Conservation (phyloP, 2,888 invertebrate species). For the Cantharis lateralis region DNA sequence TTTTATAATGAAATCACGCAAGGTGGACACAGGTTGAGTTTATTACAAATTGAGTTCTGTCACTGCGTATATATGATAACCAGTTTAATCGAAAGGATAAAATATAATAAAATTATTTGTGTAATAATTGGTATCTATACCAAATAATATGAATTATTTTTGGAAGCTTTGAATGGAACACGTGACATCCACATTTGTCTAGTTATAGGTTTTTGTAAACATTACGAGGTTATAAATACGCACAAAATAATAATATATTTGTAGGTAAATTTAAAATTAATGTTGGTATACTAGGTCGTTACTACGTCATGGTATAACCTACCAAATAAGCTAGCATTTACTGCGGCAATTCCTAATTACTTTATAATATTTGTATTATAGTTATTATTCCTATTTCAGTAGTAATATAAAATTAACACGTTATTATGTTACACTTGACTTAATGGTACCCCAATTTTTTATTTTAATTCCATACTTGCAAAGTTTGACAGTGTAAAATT, state of each 20-base stretch:
- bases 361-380: constrained; percentile 1
- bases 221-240: background rate
- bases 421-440: background rate
- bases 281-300: background rate
- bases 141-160: background rate
- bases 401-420: background rate
- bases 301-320: background rate
- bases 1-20: background rate
- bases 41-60: background rate
- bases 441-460: background rate
- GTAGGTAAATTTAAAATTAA: background rate
- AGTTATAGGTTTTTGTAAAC: background rate
- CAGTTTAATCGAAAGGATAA: background rate
- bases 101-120: background rate
- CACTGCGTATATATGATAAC: background rate
- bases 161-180: background rate
- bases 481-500: background rate
- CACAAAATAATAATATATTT: background rate
- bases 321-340: background rate
- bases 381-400: background rate
- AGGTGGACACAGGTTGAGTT: background rate
- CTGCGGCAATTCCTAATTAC: background rate
- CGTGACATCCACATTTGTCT: background rate
- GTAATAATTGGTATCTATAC: too few species aligned
- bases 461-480: too few species aligned